Evolutionary conservation across 2,113 vertebrate species (phyloP).

Genomic region (Epinephelus lanceolatus): DNA sequence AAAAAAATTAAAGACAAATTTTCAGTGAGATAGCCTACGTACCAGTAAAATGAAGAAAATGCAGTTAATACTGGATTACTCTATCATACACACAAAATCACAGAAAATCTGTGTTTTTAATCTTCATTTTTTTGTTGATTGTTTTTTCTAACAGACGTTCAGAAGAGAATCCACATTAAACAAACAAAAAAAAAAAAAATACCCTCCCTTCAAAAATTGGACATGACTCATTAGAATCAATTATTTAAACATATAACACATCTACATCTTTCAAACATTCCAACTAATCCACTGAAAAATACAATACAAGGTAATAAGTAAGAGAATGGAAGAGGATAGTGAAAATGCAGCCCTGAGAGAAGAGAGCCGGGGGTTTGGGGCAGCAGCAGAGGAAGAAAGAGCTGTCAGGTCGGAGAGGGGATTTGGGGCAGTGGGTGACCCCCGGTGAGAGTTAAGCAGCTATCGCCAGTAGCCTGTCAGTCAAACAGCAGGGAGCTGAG

Average conservation of each 20-base stretch:
- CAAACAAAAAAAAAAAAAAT: background rate
- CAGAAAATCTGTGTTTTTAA: no score
- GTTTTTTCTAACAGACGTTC: no score
- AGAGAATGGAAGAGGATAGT: background rate
- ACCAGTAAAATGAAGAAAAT: no score
- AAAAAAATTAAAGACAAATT: no score
- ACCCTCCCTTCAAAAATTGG: background rate
- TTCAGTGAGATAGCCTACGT: no score
- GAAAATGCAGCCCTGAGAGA: constrained; percentile 6
- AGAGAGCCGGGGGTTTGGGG: background rate
- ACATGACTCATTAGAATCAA: background rate
- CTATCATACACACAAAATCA: no score
- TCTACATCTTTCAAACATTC: background rate
- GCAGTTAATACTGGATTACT: no score
- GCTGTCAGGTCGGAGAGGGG: constrained; percentile 52
- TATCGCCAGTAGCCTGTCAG: constrained; percentile 83
- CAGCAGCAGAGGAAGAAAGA: constrained; percentile 49
- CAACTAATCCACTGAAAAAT: background rate
- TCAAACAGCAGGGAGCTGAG: constrained; percentile 86
- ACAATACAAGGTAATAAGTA: background rate
- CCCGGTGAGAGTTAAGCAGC: constrained; percentile 83
- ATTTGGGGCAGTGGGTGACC: constrained; percentile 50
- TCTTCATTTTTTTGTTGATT: no score
- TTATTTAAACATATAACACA: background rate
- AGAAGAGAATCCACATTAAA: background rate